Percentiles rank a stretch among this genome's conserved stretches.
phyloP scores from a whole-genome alignment of 2,888 invertebrate genomes.

The Rhagophthalmus giganteus region DNA sequence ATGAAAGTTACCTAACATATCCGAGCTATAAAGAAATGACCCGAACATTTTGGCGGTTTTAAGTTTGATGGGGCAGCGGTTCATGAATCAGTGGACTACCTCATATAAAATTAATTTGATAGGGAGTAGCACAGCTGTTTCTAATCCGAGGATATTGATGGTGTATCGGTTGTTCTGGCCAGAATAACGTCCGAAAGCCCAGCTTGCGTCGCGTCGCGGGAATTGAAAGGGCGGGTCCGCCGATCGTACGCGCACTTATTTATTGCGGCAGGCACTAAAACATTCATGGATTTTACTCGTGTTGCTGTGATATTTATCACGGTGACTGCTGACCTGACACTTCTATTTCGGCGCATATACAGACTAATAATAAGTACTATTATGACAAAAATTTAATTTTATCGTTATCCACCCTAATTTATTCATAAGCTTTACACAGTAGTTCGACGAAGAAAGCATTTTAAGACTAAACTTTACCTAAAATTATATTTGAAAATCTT shows the following conservation, averaged over 20 bases:
- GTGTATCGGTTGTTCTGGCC: constrained; percentile 33
- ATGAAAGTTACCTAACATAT: too few relatives aligned
- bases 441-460: background rate
- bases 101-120: constrained; percentile 34
- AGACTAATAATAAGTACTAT: background rate
- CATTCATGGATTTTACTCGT: constrained; percentile 29
- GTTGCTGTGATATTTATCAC: constrained; percentile 31
- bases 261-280: constrained; percentile 32
- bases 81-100: constrained; percentile 27
- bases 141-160: constrained; percentile 37
- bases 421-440: background rate
- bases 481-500: too few relatives aligned
- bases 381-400: too few relatives aligned
- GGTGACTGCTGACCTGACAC: constrained; percentile 25
- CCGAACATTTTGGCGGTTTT: constrained; percentile 11
- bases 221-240: constrained; percentile 33
- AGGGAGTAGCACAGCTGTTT: constrained; percentile 33
- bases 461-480: too few relatives aligned
- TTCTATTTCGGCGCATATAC: constrained; percentile 17
- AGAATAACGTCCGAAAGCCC: constrained; percentile 26
- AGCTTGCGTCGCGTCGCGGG: constrained; percentile 29
- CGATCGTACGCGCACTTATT: constrained; percentile 33
- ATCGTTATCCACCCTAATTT: too few relatives aligned
- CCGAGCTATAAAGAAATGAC: constrained; percentile 11
- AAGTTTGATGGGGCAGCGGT: constrained; percentile 21